Conservation (phyloP, 2,888 invertebrate species). For the Mythimna impura region DNA sequence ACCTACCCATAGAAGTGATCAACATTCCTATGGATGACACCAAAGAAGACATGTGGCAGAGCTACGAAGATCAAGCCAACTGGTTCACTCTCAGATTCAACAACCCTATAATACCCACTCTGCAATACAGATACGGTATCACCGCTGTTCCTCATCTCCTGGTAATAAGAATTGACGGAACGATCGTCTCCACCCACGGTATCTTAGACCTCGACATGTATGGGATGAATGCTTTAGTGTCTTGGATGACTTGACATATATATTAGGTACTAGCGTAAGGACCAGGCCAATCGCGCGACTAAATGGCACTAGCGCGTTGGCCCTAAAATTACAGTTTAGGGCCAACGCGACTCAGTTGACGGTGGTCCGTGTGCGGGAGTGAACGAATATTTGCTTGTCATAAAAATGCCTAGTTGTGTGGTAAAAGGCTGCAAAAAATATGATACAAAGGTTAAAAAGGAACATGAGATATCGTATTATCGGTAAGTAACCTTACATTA, state of each 20-base stretch:
- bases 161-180: constrained; percentile 76
- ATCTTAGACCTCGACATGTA: constrained; percentile 79
- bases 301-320: too few species aligned
- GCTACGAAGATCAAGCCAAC: constrained; percentile 81
- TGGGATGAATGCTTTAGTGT: constrained; percentile 82
- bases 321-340: too few species aligned
- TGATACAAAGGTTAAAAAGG: too few species aligned
- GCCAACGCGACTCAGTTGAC: too few species aligned
- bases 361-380: too few species aligned
- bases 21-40: constrained; percentile 81
- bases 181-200: constrained; percentile 77
- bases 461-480: too few species aligned
- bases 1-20: constrained; percentile 84
- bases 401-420: too few species aligned
- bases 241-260: constrained; percentile 75
- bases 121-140: constrained; percentile 78
- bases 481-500: too few species aligned
- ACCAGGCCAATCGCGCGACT: too few species aligned
- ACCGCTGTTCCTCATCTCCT: constrained; percentile 78
- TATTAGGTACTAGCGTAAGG: too few species aligned
- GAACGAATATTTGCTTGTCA: too few species aligned
- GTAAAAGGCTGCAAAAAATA: too few species aligned
- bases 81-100: constrained; percentile 82
- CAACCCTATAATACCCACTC: constrained; percentile 74
- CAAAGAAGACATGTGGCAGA: constrained; percentile 69